Percentiles rank a stretch among this genome's conserved stretches.
Conservation (phyloP, 2,113 vertebrate genomes). For the Vombatus ursinus region DNA sequence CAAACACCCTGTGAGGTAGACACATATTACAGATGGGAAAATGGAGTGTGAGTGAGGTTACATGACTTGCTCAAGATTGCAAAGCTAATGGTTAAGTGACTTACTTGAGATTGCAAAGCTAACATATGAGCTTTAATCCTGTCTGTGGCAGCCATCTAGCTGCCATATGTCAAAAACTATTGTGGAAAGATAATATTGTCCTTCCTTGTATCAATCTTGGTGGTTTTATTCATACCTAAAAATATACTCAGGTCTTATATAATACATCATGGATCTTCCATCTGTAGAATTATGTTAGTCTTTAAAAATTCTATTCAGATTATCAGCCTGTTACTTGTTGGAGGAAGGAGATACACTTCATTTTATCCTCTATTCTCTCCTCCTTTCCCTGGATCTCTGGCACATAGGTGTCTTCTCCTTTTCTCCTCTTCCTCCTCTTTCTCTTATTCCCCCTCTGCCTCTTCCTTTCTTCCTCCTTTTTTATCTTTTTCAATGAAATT, state of each 20-base stretch:
- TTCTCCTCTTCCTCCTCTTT: neutral
- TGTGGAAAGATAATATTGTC: neutral
- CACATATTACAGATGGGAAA: neutral
- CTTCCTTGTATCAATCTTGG: neutral
- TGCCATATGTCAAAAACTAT: neutral
- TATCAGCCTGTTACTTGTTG: neutral
- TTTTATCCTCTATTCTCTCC: neutral
- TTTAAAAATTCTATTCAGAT: neutral
- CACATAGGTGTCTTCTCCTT: slow-evolving; percentile 4
- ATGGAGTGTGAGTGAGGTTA: neutral
- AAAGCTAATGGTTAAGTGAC: too few relatives aligned
- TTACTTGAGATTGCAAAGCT: neutral
- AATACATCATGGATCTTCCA: neutral
- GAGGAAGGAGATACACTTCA: neutral
- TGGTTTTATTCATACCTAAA: neutral
- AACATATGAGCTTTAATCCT: neutral
- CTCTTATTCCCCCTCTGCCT: neutral
- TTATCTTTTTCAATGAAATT: neutral
- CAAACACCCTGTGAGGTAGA: neutral
- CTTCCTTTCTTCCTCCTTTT: neutral
- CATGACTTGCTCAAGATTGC: neutral
- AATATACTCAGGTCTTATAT: neutral
- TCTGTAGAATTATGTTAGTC: neutral
- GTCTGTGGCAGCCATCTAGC: neutral
- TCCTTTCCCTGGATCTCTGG: neutral